These are phyloP conservation scores for Lamellibrachia luymesi DNA, from an alignment of 1,140 invertebrate genomes.

Conservation along the genomic window DNA sequence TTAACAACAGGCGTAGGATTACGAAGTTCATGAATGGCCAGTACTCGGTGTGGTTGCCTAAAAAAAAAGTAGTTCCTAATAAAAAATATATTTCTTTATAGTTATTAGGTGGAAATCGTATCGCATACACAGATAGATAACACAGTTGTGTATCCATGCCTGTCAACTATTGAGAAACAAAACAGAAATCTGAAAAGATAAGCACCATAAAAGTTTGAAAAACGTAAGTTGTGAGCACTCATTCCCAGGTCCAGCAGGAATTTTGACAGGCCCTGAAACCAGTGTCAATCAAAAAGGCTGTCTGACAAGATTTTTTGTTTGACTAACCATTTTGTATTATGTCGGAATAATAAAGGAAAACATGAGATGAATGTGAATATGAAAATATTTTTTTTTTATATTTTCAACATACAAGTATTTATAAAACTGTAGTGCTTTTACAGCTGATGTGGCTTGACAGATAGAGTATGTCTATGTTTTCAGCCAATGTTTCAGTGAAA, in stretches of 20 bases:
- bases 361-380: no score
- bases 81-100: not conserved
- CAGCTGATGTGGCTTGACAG: no score
- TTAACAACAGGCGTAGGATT: not conserved
- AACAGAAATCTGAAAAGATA: no score
- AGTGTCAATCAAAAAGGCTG: not conserved
- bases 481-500: not conserved
- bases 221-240: not conserved
- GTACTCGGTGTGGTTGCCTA: not conserved
- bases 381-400: no score
- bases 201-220: no score
- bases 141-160: no score
- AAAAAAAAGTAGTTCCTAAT: not conserved
- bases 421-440: no score
- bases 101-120: no score
- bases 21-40: not conserved
- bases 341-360: not conserved
- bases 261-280: not conserved
- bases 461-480: not conserved
- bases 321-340: not conserved
- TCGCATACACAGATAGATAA: no score
- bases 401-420: no score
- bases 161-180: no score
- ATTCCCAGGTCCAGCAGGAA: not conserved
- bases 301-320: not conserved